phyloP scores from a whole-genome alignment of 2,113 vertebrate species.

The Morphnarchus princeps region DNA sequence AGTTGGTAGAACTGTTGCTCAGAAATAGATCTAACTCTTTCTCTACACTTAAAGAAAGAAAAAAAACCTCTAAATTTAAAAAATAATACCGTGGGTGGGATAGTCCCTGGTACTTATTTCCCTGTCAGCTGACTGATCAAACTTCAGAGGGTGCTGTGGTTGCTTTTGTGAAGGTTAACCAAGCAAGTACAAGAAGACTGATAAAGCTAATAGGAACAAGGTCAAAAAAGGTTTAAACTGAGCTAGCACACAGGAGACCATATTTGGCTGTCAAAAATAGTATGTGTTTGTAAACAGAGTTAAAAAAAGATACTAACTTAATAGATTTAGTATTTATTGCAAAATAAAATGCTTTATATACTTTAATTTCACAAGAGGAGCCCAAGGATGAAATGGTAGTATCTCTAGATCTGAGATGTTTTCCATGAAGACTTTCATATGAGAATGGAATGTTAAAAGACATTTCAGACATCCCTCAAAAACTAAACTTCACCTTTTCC shows the following conservation, averaged over 20 bases:
- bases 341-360: neutral
- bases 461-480: neutral
- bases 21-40: neutral
- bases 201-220: neutral
- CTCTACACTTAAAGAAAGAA: neutral
- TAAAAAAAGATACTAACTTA: neutral
- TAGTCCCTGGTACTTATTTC: neutral
- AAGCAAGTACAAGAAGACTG: neutral
- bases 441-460: neutral
- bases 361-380: neutral
- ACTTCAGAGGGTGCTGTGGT: neutral
- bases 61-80: neutral
- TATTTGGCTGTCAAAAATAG: neutral
- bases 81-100: neutral
- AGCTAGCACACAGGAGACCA: neutral
- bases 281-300: neutral
- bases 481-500: neutral
- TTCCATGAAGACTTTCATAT: neutral
- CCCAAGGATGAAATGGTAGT: neutral
- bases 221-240: neutral
- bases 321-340: neutral
- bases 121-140: neutral
- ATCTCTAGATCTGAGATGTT: neutral
- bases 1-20: neutral
- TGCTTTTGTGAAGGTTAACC: neutral